Evolutionary conservation across 2,888 invertebrate genomes (phyloP).

Genomic region (Torymus tubicola): DNA sequence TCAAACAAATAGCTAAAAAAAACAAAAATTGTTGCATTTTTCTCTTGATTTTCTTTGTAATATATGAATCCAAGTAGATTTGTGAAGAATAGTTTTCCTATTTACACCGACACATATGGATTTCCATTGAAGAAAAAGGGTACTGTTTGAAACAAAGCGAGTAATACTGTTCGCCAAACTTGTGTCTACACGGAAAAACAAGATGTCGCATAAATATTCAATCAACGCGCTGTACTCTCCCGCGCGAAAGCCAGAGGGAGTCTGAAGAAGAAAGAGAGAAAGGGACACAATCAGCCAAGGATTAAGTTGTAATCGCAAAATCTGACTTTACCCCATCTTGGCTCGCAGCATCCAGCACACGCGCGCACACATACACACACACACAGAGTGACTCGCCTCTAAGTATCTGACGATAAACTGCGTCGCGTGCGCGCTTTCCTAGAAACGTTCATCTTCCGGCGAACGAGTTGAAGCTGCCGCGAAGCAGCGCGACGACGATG

Average conservation of each 20-base stretch:
- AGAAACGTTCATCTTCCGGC: conserved; percentile 57
- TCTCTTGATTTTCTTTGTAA: no score
- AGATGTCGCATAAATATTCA: conserved; percentile 54
- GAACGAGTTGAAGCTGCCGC: conserved; percentile 39
- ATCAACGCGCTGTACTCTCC: conserved; percentile 38
- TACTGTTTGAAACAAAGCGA: background rate
- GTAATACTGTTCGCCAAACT: background rate
- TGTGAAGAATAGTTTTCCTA: no score
- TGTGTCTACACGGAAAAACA: conserved; percentile 21
- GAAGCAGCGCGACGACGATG: conserved; percentile 27
- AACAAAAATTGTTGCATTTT: no score
- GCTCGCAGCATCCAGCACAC: conserved; percentile 47
- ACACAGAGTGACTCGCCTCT: conserved; percentile 38
- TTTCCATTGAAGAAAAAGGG: conserved; percentile 14
- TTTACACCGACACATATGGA: no score
- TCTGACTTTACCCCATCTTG: conserved; percentile 54
- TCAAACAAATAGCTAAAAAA: no score
- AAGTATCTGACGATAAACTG: conserved; percentile 54
- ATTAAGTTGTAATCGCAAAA: conserved; percentile 59
- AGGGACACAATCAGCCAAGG: conserved; percentile 50
- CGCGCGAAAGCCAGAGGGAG: conserved; percentile 12
- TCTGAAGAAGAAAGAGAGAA: conserved; percentile 17
- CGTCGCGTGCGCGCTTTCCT: conserved; percentile 54
- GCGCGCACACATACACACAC: no score
- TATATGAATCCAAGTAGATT: no score